phyloP scores from a whole-genome alignment of 1,140 invertebrate genomes.

The Drosophila virilis region DNA sequence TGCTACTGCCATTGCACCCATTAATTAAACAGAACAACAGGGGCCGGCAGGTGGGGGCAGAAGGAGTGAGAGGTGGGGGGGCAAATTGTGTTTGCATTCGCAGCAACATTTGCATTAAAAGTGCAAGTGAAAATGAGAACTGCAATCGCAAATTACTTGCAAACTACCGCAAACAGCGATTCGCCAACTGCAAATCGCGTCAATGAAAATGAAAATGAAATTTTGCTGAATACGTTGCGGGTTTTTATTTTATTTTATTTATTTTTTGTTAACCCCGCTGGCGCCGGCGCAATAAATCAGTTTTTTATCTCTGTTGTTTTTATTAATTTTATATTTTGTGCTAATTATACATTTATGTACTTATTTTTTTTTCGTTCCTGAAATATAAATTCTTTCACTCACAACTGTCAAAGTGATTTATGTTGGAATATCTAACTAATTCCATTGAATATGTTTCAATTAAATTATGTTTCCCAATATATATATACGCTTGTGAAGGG shows the following conservation, averaged over 20 bases:
- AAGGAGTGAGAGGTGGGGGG: not conserved
- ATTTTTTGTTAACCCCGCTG: not conserved
- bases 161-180: slow-evolving; percentile 23
- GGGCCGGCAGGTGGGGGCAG: not conserved
- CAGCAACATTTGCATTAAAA: slow-evolving; percentile 74
- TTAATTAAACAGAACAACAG: slow-evolving; percentile 62
- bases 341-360: not conserved
- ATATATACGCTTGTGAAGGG: not conserved
- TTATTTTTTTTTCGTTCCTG: not conserved
- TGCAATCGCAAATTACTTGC: slow-evolving; percentile 48
- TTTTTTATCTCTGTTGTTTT: not conserved
- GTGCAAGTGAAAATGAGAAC: slow-evolving; percentile 75
- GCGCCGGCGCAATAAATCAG: not conserved
- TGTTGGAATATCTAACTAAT: not conserved
- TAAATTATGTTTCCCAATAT: not conserved
- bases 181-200: slow-evolving; percentile 26
- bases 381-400: not conserved
- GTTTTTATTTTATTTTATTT: not conserved
- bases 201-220: slow-evolving; percentile 50
- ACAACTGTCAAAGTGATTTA: not conserved
- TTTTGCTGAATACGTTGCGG: slow-evolving; percentile 10
- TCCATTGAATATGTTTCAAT: too few relatives aligned
- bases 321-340: not conserved
- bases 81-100: slow-evolving; percentile 50
- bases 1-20: slow-evolving; percentile 57